Evolutionary conservation across 1,140 invertebrate genomes (phyloP), one percentile per base, ranked within the genome.

Genomic region (Copidosoma floridanum): DNA sequence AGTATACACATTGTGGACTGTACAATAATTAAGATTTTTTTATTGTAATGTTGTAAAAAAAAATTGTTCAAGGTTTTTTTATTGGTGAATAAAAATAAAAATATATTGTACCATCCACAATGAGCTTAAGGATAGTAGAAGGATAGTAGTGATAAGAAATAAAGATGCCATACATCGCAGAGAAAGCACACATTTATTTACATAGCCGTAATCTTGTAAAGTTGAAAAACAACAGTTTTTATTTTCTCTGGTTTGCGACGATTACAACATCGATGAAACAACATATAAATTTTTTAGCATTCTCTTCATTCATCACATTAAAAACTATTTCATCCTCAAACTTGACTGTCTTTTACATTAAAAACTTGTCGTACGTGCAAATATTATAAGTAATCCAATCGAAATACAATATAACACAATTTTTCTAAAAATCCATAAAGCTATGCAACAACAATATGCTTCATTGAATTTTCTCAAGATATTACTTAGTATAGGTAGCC

Each of bases 131-230:
- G 50, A 46, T 12, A 53, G n/a, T n/a, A n/a, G 29, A 29, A 54
- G n/a, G 48, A 21, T 54, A 51, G 58, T 40, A 47, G 14, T 60
- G 29, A 60, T 40, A 54, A 54, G 43, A 60, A 60, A 60, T 60
- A 60, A 54, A 47, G 43, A 48, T 47, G 35, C 12, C 12, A 47
- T 14, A 1, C 54, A 32, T 43, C 56, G 26, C 52, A 61, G 59
- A 61, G 52, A 61, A 61, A 56, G 52, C 46, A 61, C 26, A 56
- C 27, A 56, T 61, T 61, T 61, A 61, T 61, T 61, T 61, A 61
- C 59, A 61, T 43, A 43, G 43, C 26, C 23, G 51, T 38, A 53
- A 60, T 54, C 24, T 47, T 60, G 29, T 29, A 18, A 46, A 16
- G 32, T 46, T 60, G 11, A 60, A 40, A 47, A 60, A 54, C n/a